A percentile compares a stretch with the other conserved stretches of the same genome.
These are phyloP conservation scores for Pangasius mekongensis DNA, from an alignment of 2,797 vertebrate species.

Conservation along the genomic window DNA sequence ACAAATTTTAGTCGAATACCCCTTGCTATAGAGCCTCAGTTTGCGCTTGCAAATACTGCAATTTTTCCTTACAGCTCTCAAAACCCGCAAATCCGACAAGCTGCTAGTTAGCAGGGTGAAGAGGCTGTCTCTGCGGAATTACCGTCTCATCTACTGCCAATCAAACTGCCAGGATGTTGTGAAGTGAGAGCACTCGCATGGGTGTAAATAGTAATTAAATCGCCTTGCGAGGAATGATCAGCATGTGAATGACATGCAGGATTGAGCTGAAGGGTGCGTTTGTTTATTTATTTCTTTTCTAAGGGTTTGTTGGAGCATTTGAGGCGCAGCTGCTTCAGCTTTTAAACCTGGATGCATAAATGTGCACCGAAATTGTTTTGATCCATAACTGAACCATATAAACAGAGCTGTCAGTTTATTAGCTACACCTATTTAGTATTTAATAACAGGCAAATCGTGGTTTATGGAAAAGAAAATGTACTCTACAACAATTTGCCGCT, in stretches of 20 bases:
- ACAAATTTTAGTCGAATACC: neutral
- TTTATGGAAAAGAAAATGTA: neutral
- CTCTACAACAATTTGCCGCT: no score
- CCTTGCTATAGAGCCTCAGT: neutral
- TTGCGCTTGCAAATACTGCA: neutral
- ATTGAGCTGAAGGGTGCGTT: neutral
- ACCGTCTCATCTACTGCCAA: neutral
- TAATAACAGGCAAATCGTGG: neutral
- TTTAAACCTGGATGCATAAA: slow-evolving; percentile 1
- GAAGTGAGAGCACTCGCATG: neutral
- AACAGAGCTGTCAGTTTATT: neutral
- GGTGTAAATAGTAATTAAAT: neutral
- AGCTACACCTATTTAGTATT: neutral
- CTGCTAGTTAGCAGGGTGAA: neutral
- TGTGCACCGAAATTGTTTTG: neutral
- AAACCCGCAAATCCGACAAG: neutral
- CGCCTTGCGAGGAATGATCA: neutral
- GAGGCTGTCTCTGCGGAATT: neutral
- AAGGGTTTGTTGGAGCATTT: neutral
- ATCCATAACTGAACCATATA: neutral
- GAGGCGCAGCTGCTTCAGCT: neutral
- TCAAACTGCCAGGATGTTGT: neutral
- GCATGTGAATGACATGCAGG: neutral
- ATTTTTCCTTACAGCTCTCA: neutral
- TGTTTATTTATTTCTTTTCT: neutral